These are phyloP conservation scores for Hydrophis major DNA, from an alignment of 2,797 vertebrate species.

Conservation along the genomic window DNA sequence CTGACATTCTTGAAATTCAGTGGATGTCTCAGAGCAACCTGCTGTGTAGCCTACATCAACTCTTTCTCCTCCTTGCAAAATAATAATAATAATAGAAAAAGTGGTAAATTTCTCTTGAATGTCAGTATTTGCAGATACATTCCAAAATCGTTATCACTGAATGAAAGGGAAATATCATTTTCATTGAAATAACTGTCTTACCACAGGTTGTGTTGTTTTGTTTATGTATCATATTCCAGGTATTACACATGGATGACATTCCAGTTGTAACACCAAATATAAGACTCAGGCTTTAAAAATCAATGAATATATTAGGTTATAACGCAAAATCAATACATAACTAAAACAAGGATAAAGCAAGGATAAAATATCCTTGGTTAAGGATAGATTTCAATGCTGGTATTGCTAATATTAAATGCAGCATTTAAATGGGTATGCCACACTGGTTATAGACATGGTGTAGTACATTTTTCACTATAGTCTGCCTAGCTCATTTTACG, in stretches of 20 bases:
- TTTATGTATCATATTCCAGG: not conserved
- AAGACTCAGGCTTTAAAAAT: not conserved
- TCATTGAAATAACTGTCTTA: not conserved
- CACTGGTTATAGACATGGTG: not conserved
- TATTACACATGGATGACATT: not conserved
- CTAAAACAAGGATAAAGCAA: not conserved
- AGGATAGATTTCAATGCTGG: not conserved
- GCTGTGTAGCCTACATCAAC: not conserved
- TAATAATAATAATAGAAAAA: not conserved
- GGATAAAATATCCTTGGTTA: not conserved
- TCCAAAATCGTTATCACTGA: not conserved
- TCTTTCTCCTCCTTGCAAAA: not conserved
- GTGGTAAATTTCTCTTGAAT: not conserved
- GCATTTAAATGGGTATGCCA: not conserved
- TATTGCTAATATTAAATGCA: not conserved
- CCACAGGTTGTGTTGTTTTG: not conserved
- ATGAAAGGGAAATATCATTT: not conserved
- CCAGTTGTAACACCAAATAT: not conserved
- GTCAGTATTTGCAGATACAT: not conserved
- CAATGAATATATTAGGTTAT: not conserved
- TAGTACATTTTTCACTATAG: not conserved
- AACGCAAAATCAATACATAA: not conserved
- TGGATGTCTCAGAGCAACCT: not conserved
- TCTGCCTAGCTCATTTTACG: not conserved
- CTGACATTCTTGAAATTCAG: not conserved